Evolutionary conservation across 2,797 vertebrate genomes (phyloP), one percentile per base, ranked within the genome.

Genomic region (Nyctalus aviator): DNA sequence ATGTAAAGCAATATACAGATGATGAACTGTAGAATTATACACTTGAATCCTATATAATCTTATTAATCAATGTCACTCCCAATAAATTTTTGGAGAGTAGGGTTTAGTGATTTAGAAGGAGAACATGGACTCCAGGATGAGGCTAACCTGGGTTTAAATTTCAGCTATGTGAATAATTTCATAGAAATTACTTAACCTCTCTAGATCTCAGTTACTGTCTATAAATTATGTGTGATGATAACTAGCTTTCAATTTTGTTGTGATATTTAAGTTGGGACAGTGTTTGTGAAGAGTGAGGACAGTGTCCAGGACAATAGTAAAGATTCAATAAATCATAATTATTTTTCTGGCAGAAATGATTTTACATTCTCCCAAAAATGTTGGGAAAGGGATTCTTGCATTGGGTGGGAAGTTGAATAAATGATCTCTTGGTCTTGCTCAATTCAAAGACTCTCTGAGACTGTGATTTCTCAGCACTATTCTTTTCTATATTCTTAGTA

Each of bases 381-480:
- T 48, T 32, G 3, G 27, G 55, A 53, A 96, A 96, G n/a, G 15
- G 30, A 59, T 82, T 89, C 78, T 93, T 83, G 6, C 3, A 68
- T 48, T 48, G 5, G n/a, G 55, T 62, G 41, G 48, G n/a, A 93
- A 96, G 41, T 77, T 86, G 59, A 89, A 53, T 32, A 92, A 92
- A 75, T 71, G 48, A 85, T 50, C 30, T 90, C 68, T 85, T 93
- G 37, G 17, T 85, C 86, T 75, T 79, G n/a, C 73, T 41, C 37
- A 90, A 32, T 90, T 75, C 73, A 81, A 87, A 90, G 69, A n/a
- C 48, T 83, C 35, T 81, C n/a, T 84, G 59, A 95, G 59, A 87
- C 41, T 76, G 46, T 76, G 46, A 76, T 55, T 94, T 92, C 32
- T 88, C 48, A 79, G 41, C 32, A 71, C 20, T 57, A 14, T 79